Evolutionary conservation across 2,888 invertebrate genomes (phyloP).

Genomic region (Lydus trimaculatus): DNA sequence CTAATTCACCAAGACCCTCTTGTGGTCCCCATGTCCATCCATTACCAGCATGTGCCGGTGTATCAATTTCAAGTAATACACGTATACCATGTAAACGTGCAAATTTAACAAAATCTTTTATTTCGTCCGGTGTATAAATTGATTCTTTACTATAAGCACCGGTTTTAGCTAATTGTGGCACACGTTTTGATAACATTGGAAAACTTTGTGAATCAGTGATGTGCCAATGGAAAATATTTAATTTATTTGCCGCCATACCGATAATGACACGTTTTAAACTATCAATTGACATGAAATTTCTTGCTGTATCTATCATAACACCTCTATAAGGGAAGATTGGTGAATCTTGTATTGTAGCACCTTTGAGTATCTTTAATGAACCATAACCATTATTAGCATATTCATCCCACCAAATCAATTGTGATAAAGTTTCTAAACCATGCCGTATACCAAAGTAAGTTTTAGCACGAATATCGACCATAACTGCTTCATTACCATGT

Average conservation of each 20-base stretch:
- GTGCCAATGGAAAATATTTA: constrained; percentile 96
- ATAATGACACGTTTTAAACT: constrained; percentile 78
- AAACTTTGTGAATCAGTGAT: constrained; percentile 92
- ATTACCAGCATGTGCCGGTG: constrained; percentile 88
- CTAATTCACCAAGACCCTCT: constrained; percentile 78
- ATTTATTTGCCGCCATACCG: constrained; percentile 88
- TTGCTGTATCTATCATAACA: constrained; percentile 87
- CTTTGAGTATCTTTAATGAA: constrained; percentile 70
- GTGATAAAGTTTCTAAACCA: constrained; percentile 79
- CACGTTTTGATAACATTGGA: constrained; percentile 79
- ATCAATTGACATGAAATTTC: constrained; percentile 84
- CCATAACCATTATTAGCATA: constrained; percentile 64
- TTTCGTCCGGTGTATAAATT: constrained; percentile 73
- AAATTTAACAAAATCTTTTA: constrained; percentile 76
- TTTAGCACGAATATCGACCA: constrained; percentile 69
- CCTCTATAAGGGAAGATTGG: constrained; percentile 86
- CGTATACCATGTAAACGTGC: constrained; percentile 84
- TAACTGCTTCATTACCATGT: constrained; percentile 60
- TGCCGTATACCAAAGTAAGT: constrained; percentile 82
- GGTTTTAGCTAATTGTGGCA: constrained; percentile 79
- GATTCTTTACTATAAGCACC: constrained; percentile 84
- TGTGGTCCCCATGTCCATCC: constrained; percentile 86
- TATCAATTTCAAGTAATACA: constrained; percentile 88
- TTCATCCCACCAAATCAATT: constrained; percentile 82
- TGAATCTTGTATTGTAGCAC: constrained; percentile 75